Evolutionary conservation across 2,113 vertebrate species (phyloP).

Genomic region (Elanoides forficatus): DNA sequence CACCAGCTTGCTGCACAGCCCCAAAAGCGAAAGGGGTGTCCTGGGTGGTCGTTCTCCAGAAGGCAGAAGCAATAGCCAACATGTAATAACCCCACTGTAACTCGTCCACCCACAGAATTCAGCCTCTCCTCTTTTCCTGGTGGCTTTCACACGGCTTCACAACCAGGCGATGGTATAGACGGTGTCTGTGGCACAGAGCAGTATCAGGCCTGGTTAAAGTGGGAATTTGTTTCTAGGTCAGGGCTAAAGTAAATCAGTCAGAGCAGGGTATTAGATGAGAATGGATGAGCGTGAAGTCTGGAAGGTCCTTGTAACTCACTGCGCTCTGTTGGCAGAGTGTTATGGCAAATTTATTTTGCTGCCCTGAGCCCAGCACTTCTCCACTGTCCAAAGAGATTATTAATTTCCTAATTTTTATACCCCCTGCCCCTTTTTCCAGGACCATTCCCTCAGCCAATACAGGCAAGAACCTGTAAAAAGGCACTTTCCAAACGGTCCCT

Average conservation of each 20-base stretch:
- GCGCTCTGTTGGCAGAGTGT: accelerated
- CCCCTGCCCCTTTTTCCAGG: not conserved
- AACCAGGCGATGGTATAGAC: accelerated
- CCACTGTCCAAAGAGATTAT: not conserved
- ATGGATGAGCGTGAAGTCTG: not conserved
- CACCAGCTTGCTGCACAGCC: not conserved
- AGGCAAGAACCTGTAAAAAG: not conserved
- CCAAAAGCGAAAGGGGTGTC: not conserved
- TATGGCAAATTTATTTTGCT: not conserved
- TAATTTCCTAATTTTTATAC: not conserved
- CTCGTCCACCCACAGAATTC: not conserved
- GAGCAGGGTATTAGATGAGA: not conserved
- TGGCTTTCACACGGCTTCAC: not conserved
- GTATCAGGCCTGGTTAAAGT: not conserved
- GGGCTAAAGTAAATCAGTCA: not conserved
- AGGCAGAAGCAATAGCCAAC: not conserved
- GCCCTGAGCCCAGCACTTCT: not conserved
- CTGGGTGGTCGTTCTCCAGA: not conserved
- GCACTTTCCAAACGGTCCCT: not conserved
- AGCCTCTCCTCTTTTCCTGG: not conserved
- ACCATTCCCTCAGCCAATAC: no score
- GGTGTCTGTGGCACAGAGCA: not conserved
- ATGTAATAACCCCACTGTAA: accelerated
- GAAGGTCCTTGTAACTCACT: not conserved
- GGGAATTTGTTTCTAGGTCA: not conserved